Percentiles rank a stretch among this genome's conserved stretches.
Conservation (phyloP, 2,797 vertebrate species). For the Sternotherus odoratus region DNA sequence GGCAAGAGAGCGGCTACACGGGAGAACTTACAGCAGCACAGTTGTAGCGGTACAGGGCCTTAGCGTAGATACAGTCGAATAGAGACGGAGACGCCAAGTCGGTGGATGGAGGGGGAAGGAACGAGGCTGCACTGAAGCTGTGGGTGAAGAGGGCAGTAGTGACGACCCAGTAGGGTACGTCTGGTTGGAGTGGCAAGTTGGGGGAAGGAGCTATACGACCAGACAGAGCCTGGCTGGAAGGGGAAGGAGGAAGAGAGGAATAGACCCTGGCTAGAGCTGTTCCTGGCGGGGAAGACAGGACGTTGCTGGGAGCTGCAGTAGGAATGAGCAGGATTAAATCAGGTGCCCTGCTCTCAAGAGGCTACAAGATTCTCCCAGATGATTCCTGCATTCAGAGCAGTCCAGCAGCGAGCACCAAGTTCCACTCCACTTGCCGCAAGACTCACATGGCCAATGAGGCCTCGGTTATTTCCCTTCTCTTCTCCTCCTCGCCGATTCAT, state of each 20-base stretch:
- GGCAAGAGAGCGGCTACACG: too few species aligned
- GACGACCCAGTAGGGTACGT: background rate
- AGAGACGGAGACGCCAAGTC: accelerated
- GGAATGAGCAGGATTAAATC: background rate
- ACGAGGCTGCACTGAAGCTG: background rate
- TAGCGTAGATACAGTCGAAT: accelerated
- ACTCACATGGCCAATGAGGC: accelerated
- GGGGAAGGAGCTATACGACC: background rate
- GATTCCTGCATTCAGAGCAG: background rate
- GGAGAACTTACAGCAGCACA: too few species aligned
- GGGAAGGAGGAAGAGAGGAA: background rate
- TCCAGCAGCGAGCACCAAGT: background rate
- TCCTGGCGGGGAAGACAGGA: background rate
- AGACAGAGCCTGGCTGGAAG: background rate
- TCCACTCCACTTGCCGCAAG: background rate
- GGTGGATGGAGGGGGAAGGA: background rate
- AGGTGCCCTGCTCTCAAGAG: background rate
- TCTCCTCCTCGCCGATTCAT: background rate
- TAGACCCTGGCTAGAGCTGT: background rate
- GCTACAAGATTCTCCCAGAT: background rate
- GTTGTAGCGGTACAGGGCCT: too few species aligned
- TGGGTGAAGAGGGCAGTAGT: background rate
- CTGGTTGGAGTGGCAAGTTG: background rate
- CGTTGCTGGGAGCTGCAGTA: background rate
- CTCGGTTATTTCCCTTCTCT: background rate